Conservation (phyloP, 2,113 vertebrate species). For the Neogale vison region DNA sequence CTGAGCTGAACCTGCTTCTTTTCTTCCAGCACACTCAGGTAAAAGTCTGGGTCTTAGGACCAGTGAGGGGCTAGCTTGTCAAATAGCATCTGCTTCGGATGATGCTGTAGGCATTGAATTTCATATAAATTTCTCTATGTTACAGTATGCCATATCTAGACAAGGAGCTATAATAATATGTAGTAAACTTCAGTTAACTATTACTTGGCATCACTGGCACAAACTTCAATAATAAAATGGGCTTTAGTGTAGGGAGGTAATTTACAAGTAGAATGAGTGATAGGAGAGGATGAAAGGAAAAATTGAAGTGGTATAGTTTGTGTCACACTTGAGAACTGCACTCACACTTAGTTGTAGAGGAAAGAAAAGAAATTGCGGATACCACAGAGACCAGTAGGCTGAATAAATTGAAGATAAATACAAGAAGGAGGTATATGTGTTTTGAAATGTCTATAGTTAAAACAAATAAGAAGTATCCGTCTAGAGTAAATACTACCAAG, state of each 20-base stretch:
- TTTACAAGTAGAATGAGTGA: background rate
- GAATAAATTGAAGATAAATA: background rate
- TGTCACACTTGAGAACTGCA: background rate
- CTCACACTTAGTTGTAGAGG: background rate
- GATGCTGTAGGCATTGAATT: background rate
- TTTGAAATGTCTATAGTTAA: background rate
- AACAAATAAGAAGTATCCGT: background rate
- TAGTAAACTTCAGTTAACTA: background rate
- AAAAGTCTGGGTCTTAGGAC: background rate
- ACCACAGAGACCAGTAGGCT: background rate
- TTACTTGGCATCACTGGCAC: background rate
- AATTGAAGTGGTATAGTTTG: background rate
- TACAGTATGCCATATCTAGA: background rate
- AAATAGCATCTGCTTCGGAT: background rate
- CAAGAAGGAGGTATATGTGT: background rate
- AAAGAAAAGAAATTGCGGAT: background rate
- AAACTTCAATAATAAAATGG: background rate
- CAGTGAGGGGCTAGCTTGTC: background rate
- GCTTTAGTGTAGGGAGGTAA: background rate
- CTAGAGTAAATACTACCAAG: conserved; percentile 1
- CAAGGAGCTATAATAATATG: background rate
- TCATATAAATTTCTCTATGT: background rate
- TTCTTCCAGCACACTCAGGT: background rate
- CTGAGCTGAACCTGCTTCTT: background rate
- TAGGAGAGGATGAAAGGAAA: background rate